These are phyloP conservation scores for Chelmon rostratus DNA, from an alignment of 2,797 vertebrate genomes.

Conservation along the genomic window DNA sequence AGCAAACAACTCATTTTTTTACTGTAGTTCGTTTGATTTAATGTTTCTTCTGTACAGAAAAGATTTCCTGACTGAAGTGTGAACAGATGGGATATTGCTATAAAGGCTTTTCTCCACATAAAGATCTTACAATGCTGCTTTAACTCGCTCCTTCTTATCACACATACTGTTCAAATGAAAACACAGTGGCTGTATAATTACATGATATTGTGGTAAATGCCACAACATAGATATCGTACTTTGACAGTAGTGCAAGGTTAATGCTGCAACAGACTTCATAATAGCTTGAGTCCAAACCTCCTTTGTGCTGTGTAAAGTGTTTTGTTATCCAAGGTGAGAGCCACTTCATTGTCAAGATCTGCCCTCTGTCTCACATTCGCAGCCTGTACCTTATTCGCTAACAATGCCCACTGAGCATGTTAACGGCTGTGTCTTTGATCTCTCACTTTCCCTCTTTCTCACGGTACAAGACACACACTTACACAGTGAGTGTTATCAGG, in stretches of 20 bases:
- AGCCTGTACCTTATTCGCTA: background rate
- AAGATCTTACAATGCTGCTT: background rate
- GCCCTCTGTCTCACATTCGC: constrained; percentile 22
- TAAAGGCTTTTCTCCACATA: background rate
- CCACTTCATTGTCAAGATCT: background rate
- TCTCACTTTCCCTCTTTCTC: background rate
- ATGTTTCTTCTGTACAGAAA: background rate
- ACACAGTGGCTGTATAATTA: background rate
- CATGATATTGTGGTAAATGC: background rate
- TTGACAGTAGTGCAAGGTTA: constrained; percentile 13
- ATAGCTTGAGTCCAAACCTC: background rate
- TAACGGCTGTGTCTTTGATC: background rate
- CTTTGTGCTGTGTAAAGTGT: constrained; percentile 2
- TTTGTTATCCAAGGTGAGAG: constrained; percentile 29
- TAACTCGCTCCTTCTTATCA: constrained; percentile 5
- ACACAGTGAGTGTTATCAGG: constrained; percentile 20
- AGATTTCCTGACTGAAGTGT: background rate
- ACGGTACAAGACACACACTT: background rate
- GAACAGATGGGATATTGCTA: background rate
- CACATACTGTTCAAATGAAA: constrained; percentile 11
- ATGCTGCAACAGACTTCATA: background rate
- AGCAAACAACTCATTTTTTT: no score
- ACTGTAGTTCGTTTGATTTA: background rate
- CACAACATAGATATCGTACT: constrained; percentile 15
- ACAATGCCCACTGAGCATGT: constrained; percentile 10